phyloP scores from a whole-genome alignment of 1,140 invertebrate genomes.

The Lepidotrigona ventralis region DNA sequence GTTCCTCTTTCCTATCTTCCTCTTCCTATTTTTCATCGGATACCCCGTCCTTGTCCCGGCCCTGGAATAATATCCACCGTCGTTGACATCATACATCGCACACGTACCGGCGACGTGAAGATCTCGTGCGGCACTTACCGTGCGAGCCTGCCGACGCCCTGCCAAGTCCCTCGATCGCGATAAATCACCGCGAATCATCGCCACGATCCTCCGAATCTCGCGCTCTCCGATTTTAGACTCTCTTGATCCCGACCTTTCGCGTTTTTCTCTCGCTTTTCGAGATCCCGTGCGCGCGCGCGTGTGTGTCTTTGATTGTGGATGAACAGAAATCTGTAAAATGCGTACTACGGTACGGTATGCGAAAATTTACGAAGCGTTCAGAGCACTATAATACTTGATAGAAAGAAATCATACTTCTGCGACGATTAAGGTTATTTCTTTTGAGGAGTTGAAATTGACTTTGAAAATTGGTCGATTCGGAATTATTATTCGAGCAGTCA shows the following conservation, averaged over 20 bases:
- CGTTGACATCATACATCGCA: slow-evolving; percentile 56
- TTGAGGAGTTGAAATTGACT: no score
- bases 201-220: background rate
- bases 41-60: slow-evolving; percentile 10
- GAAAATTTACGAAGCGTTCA: no score
- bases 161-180: slow-evolving; percentile 51
- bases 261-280: no score
- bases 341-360: no score
- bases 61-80: slow-evolving; percentile 56
- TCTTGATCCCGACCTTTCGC: slow-evolving; percentile 6
- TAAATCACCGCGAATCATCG: slow-evolving; percentile 39
- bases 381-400: no score
- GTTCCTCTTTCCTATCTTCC: slow-evolving; percentile 28
- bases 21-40: slow-evolving; percentile 37
- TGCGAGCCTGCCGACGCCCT: slow-evolving; percentile 1
- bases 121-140: slow-evolving; percentile 32
- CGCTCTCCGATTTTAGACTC: background rate
- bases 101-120: slow-evolving; percentile 44
- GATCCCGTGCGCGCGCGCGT: background rate
- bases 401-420: no score
- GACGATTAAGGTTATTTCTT: no score
- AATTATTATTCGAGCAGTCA: no score
- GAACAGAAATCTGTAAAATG: no score
- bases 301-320: no score
- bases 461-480: no score